Base-by-base conservation (phyloP, 2,888 invertebrate genomes). In the Xestobium rufovillosum region DNA sequence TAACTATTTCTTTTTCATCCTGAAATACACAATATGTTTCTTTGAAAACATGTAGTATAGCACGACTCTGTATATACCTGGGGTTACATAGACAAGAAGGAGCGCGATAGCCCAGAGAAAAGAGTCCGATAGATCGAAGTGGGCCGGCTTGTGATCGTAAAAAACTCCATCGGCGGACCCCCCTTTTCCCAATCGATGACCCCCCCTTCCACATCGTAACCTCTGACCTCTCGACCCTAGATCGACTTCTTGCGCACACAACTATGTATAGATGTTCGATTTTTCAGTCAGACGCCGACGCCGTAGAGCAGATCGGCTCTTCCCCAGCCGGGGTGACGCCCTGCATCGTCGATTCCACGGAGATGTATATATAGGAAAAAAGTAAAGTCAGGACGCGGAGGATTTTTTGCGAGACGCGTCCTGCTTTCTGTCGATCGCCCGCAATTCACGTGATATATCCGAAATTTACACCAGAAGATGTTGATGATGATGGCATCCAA, bases 211-310 rank as follows among this genome's bases (percentile, higher is more conserved):
- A 25, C 33, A 14, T 43, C 38, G 37, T 46, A 49, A 52, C 53
- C 52, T 53, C 50, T 53, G 55, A 55, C 55, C 53, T 53, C 52
- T 49, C 53, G 51, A 51, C 51, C 52, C 51, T 47, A 46, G 49
- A 51, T 55, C 55, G 55, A 52, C 58, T 61, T 60, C 61, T 61
- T 60, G 60, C 61, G 62, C 56, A 53, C 52, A 47, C 41, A 39
- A 38, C 43, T 49, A 55, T 59, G 56, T 63, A 61, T 62, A 61
- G 63, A 63, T 57, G 62, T 63, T 65, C 65, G 65, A 65, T 65
- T 63, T 63, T 63, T 63, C 59, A 61, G 61, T 61, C 53, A 50
- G 57, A 53, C 55, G 56, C 58, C 56, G 60, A 57, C 53, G 52
- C 53, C 47, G 52, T 55, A 51, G 51, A 46, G 49, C 45, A 50